Evolutionary conservation across 2,888 invertebrate genomes (phyloP).

Genomic region (Azorinus chamasolen): DNA sequence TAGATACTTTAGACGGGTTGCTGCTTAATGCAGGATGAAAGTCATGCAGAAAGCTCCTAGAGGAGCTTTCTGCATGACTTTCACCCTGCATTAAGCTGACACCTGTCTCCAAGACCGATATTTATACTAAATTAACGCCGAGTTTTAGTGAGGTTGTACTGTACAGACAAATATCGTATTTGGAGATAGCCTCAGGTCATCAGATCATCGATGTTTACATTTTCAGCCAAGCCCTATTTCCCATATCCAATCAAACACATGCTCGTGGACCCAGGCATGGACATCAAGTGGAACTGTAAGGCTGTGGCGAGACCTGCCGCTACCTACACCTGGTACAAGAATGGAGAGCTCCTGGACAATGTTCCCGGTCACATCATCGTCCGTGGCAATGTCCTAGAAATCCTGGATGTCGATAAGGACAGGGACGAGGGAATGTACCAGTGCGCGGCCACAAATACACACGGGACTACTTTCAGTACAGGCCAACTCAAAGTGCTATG

Average conservation of each 20-base stretch:
- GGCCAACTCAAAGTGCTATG: slow-evolving; percentile 95
- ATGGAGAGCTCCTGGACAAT: slow-evolving; percentile 28
- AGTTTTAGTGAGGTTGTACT: too few relatives aligned
- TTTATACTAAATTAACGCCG: too few relatives aligned
- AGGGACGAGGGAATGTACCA: slow-evolving; percentile 98
- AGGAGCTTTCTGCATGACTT: too few relatives aligned
- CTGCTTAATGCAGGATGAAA: too few relatives aligned
- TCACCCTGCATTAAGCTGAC: too few relatives aligned
- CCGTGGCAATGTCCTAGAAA: slow-evolving; percentile 65
- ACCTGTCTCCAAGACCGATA: too few relatives aligned
- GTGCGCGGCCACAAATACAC: slow-evolving; percentile 95
- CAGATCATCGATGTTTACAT: too few relatives aligned
- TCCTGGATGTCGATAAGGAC: slow-evolving; percentile 56
- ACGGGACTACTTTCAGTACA: slow-evolving; percentile 94
- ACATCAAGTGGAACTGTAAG: slow-evolving; percentile 40
- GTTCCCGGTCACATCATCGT: slow-evolving; percentile 52
- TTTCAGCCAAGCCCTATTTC: slow-evolving; percentile 59
- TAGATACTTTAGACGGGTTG: too few relatives aligned
- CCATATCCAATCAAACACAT: slow-evolving; percentile 48
- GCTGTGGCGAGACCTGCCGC: slow-evolving; percentile 52
- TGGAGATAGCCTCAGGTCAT: too few relatives aligned
- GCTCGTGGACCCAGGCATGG: slow-evolving; percentile 43
- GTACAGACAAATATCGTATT: too few relatives aligned
- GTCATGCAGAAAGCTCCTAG: too few relatives aligned
- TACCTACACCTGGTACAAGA: slow-evolving; percentile 53